Percentiles rank a stretch among this genome's conserved stretches.
These are phyloP conservation scores for Pygoscelis adeliae DNA, from an alignment of 2,113 vertebrate genomes.

Conservation along the genomic window DNA sequence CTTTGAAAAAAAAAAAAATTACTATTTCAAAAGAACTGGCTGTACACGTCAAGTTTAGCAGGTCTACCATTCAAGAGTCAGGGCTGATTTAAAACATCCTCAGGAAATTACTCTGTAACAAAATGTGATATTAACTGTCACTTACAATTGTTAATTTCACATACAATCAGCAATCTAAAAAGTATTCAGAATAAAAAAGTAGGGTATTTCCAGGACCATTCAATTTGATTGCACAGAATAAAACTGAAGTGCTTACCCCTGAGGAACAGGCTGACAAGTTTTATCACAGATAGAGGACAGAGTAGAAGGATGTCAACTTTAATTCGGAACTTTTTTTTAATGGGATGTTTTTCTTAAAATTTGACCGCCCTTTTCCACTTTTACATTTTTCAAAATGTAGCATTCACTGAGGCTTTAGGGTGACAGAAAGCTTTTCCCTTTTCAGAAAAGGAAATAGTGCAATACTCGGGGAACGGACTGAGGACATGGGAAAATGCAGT, in stretches of 20 bases:
- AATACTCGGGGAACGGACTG: neutral
- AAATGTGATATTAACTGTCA: neutral
- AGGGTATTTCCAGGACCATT: neutral
- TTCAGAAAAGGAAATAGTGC: neutral
- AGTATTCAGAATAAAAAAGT: neutral
- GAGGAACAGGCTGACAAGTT: slow-evolving; percentile 3
- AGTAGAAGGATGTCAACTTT: neutral
- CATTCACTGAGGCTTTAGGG: neutral
- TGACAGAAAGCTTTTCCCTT: neutral
- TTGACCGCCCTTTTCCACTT: neutral
- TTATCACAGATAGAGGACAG: neutral
- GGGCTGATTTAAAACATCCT: neutral
- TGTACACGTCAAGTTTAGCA: neutral
- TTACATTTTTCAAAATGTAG: neutral
- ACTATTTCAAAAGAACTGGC: neutral
- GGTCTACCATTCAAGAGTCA: neutral
- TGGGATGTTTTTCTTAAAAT: neutral
- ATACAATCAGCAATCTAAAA: neutral
- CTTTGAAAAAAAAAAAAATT: neutral
- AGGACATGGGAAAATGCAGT: neutral
- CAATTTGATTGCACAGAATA: neutral
- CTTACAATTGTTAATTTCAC: neutral
- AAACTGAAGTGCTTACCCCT: slow-evolving; percentile 1
- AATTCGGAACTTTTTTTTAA: neutral
- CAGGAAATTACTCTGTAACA: neutral